Evolutionary conservation across 2,797 vertebrate genomes (phyloP).

Genomic region (Schizopygopsis pylzovi): DNA sequence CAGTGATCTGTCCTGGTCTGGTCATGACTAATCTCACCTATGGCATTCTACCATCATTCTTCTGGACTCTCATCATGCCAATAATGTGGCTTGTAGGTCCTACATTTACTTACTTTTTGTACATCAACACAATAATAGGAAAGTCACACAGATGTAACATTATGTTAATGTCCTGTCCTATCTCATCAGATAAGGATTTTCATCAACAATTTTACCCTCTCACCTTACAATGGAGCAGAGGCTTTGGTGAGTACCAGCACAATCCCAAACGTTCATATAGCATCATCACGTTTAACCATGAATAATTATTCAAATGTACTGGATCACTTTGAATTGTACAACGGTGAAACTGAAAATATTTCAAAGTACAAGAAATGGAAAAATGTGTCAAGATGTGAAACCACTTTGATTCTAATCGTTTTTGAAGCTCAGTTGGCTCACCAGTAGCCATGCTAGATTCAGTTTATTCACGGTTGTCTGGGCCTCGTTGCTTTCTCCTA

Average conservation of each 20-base stretch:
- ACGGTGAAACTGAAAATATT: background rate
- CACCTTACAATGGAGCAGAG: slow-evolving; percentile 89
- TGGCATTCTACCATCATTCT: slow-evolving; percentile 85
- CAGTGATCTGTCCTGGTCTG: slow-evolving; percentile 90
- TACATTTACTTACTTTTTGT: background rate
- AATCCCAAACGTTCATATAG: background rate
- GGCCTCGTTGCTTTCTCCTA: background rate
- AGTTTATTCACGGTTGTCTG: background rate
- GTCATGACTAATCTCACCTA: slow-evolving; percentile 94
- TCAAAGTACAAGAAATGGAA: background rate
- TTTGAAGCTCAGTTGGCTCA: background rate
- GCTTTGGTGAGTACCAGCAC: slow-evolving; percentile 82
- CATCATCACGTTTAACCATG: background rate
- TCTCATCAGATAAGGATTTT: slow-evolving; percentile 87
- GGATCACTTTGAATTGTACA: background rate
- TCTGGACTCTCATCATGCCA: slow-evolving; percentile 90
- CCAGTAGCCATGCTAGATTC: background rate
- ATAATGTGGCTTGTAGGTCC: slow-evolving; percentile 89
- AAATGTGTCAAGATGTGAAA: background rate
- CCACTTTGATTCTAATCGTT: background rate
- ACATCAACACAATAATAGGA: background rate
- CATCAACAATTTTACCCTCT: slow-evolving; percentile 89
- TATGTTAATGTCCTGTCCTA: background rate
- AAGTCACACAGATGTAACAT: background rate
- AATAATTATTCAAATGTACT: background rate